Percentiles rank a stretch among this genome's conserved stretches.
Conservation (phyloP, 2,888 invertebrate genomes). For the Brachylomia viminalis region DNA sequence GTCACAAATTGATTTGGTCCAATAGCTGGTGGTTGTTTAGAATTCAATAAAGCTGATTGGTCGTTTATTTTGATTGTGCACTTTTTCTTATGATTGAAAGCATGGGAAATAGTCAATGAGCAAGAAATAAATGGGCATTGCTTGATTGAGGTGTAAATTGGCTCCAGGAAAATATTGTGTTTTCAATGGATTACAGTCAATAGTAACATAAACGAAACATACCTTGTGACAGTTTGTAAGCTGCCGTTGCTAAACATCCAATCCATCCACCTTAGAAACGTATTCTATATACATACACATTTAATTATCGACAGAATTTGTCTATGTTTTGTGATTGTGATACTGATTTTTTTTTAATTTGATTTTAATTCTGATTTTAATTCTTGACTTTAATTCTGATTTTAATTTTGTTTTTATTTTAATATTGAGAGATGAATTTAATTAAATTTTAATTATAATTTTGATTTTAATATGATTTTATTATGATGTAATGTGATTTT, state of each 20-base stretch:
- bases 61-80: slow-evolving; percentile 30
- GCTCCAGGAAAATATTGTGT: neutral
- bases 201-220: neutral
- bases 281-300: too few relatives aligned
- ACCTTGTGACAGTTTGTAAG: neutral
- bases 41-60: slow-evolving; percentile 4
- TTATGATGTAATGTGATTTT: too few relatives aligned
- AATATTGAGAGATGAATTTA: too few relatives aligned
- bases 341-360: too few relatives aligned
- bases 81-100: slow-evolving; percentile 29
- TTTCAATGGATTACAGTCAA: neutral
- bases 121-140: slow-evolving; percentile 7
- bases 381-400: too few relatives aligned
- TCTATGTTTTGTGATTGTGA: too few relatives aligned
- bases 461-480: too few relatives aligned
- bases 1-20: slow-evolving; percentile 44
- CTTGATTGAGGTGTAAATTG: neutral
- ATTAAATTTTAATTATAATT: too few relatives aligned
- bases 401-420: too few relatives aligned
- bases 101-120: neutral
- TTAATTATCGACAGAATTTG: too few relatives aligned
- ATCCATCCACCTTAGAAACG: too few relatives aligned
- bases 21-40: slow-evolving; percentile 10
- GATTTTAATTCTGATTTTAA: too few relatives aligned
- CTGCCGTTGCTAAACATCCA: neutral